A percentile compares a stretch with the other conserved stretches of the same genome.
Conservation (phyloP, 2,797 vertebrate genomes). For the Phyllotis vaccarum region DNA sequence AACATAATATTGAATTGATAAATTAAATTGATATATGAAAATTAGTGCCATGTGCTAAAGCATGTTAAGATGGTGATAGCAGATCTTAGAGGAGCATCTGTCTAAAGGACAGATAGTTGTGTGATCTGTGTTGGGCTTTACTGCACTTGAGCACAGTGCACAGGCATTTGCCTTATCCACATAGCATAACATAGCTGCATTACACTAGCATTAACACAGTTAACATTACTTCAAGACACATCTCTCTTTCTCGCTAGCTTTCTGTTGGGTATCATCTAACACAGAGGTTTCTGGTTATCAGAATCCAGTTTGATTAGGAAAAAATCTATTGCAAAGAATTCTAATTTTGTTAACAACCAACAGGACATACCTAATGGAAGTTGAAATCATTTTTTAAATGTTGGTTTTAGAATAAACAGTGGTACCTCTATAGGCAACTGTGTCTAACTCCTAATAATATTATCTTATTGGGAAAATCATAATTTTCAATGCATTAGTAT, state of each 20-base stretch:
- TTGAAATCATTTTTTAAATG: conserved; percentile 1
- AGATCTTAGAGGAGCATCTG: not conserved
- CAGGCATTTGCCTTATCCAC: not conserved
- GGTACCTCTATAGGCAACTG: not conserved
- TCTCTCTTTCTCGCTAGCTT: not conserved
- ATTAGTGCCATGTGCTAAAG: not conserved
- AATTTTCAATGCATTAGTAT: not conserved
- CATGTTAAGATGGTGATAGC: not conserved
- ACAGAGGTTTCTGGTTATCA: not conserved
- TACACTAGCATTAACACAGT: not conserved
- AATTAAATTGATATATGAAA: conserved; percentile 30
- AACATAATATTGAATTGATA: not conserved
- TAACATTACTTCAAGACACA: not conserved
- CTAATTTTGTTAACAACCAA: conserved; percentile 40
- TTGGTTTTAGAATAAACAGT: conserved; percentile 11
- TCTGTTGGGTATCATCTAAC: not conserved
- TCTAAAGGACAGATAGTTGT: not conserved
- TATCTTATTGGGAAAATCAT: conserved; percentile 59
- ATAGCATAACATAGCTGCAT: not conserved
- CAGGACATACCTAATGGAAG: conserved; percentile 43
- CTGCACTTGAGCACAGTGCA: not conserved
- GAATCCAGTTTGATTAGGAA: conserved; percentile 30
- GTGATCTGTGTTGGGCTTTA: not conserved
- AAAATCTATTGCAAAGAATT: conserved; percentile 18
- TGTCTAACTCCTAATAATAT: not conserved